These are phyloP conservation scores for Upupa epops DNA, from an alignment of 2,113 vertebrate genomes.

Conservation along the genomic window DNA sequence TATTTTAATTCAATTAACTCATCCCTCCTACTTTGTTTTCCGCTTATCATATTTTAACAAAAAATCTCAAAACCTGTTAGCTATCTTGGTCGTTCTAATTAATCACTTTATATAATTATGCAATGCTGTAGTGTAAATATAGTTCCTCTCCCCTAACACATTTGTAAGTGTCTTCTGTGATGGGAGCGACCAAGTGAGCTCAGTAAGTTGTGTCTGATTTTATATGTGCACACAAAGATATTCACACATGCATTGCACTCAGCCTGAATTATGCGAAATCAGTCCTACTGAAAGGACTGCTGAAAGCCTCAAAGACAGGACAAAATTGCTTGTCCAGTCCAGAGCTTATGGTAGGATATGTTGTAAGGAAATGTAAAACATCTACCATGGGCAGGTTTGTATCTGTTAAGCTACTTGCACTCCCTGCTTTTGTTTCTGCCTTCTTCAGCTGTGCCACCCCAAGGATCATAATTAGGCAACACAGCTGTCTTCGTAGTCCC, in stretches of 20 bases:
- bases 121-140: background rate
- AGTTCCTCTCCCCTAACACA: background rate
- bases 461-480: background rate
- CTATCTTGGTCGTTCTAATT: background rate
- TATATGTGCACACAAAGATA: background rate
- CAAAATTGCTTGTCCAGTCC: background rate
- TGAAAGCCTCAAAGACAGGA: background rate
- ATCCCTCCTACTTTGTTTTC: background rate
- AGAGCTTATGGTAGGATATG: background rate
- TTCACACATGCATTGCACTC: background rate
- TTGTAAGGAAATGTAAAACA: background rate
- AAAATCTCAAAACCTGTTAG: background rate
- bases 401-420: background rate
- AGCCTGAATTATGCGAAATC: background rate
- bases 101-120: background rate
- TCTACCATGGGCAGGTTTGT: rapidly evolving
- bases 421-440: background rate
- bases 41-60: background rate
- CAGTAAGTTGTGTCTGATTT: background rate
- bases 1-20: background rate
- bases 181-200: background rate
- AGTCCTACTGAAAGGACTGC: background rate
- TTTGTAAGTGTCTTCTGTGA: background rate
- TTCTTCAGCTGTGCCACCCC: background rate
- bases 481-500: background rate